A percentile compares a stretch with the other conserved stretches of the same genome.
Evolutionary conservation across 2,888 invertebrate genomes (phyloP).

Genomic region (Hyalella azteca): DNA sequence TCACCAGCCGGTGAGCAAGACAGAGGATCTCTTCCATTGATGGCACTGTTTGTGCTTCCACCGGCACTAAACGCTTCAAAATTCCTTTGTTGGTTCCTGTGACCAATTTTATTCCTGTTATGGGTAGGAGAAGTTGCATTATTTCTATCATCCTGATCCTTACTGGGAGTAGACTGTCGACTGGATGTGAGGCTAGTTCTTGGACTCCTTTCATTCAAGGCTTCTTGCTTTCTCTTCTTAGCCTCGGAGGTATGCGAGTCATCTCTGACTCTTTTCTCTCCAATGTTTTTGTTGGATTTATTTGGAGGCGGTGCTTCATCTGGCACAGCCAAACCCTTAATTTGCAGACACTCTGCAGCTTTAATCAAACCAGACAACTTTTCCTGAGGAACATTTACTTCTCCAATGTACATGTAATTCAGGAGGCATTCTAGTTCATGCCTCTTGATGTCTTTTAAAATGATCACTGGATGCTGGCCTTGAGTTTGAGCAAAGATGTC

Average conservation of each 20-base stretch:
- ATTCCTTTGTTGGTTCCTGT: background rate
- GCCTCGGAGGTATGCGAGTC: constrained; percentile 7
- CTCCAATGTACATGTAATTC: constrained; percentile 41
- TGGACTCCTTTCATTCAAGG: background rate
- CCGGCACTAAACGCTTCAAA: background rate
- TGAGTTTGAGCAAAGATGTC: constrained; percentile 35
- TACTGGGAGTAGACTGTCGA: background rate
- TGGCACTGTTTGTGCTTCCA: background rate
- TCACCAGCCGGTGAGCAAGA: no score
- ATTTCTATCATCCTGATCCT: background rate
- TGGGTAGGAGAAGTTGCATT: background rate
- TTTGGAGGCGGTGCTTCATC: constrained; percentile 31
- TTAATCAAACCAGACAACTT: constrained; percentile 33
- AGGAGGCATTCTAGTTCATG: constrained; percentile 24
- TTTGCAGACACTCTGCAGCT: constrained; percentile 35
- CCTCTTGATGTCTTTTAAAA: constrained; percentile 18
- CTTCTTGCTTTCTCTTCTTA: constrained; percentile 14
- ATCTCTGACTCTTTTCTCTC: constrained; percentile 6
- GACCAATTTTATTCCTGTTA: background rate
- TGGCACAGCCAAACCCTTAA: constrained; percentile 38
- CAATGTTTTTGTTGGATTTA: background rate
- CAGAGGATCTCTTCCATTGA: background rate
- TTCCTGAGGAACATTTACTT: constrained; percentile 38
- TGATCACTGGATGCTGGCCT: constrained; percentile 23
- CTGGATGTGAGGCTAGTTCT: background rate